Base-by-base conservation (phyloP, 2,888 invertebrate species). In the Anthrax anthrax region DNA sequence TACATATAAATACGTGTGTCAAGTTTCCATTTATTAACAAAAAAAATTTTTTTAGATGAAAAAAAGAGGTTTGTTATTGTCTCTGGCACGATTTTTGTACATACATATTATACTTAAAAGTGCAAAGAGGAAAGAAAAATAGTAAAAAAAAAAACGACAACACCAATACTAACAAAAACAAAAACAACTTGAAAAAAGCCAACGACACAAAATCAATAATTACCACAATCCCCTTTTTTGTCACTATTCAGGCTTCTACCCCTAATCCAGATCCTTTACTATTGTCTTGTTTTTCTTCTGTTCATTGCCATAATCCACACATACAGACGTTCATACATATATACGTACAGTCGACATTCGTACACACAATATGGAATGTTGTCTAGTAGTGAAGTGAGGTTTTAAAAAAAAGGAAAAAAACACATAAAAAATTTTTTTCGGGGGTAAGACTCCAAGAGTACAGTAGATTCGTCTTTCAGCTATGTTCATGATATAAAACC, bases 191-290 rank as follows among this genome's bases (percentile, higher is more conserved):
- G 8, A 47, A 47, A 50, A 54, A 52, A 54, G 51, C 54, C 53
- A 54, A 54, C 55, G 54, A 54, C 53, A 55, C 51, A 56, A 57
- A 57, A 57, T 57, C 57, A 55, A 57, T 57, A 57, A 57, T 57
- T 56, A 57, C 55, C 55, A 55, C 53, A 56, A 53, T 51, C 51
- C 51, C 45, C 53, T 51, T 47, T 45, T 23, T 23, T 23, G 8
- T 8, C 23, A 23, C 23, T 23, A 23, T 23, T 23, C 23, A 23
- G 23, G 23, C 23, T n/a, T n/a, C n/a, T 39, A 32, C 46, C 46
- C 34, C 37, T 17, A 23, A 16, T 37, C 37, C 14, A 23, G 23
- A 23, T 37, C 23, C 18, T 4, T 16, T 2, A 19, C 27, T 16
- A 12, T 43, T 43, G 18, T 36, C 19, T 37, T 39, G n/a, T 36